Percentiles rank a stretch among this genome's conserved stretches.
Evolutionary conservation across 2,797 vertebrate species (phyloP).

Genomic region (Hydrolagus colliei): DNA sequence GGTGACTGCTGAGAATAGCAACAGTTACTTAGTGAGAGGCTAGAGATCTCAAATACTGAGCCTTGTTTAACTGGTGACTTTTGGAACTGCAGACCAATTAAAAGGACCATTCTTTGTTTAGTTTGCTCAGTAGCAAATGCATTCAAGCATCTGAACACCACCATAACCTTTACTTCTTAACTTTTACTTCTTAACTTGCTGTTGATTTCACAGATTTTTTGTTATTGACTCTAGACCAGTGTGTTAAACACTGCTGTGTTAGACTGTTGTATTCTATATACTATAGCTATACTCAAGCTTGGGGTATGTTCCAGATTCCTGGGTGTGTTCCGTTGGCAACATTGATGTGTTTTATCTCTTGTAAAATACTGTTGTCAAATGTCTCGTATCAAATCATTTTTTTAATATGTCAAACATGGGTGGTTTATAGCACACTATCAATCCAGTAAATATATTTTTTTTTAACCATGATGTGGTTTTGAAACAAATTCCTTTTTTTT

Average conservation of each 20-base stretch:
- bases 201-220: neutral
- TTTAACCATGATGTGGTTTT: constrained; percentile 8
- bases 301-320: neutral
- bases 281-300: neutral
- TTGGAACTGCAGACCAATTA: neutral
- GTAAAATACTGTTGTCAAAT: neutral
- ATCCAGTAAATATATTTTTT: constrained; percentile 21
- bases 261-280: neutral
- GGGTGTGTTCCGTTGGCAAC: neutral
- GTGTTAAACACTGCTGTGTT: neutral
- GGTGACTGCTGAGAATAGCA: neutral
- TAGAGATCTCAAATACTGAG: neutral
- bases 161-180: neutral
- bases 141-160: neutral
- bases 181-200: neutral
- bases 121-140: neutral
- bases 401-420: neutral
- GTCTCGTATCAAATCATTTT: neutral
- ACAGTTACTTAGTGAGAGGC: neutral
- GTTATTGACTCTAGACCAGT: neutral
- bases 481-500: constrained; percentile 10
- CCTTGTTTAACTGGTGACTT: neutral
- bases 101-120: neutral
- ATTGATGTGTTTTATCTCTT: constrained; percentile 10
- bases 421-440: constrained; percentile 24